Percentiles rank a stretch among this genome's conserved stretches.
Conservation (phyloP, 2,113 vertebrate genomes). For the Grammomys surdaster region DNA sequence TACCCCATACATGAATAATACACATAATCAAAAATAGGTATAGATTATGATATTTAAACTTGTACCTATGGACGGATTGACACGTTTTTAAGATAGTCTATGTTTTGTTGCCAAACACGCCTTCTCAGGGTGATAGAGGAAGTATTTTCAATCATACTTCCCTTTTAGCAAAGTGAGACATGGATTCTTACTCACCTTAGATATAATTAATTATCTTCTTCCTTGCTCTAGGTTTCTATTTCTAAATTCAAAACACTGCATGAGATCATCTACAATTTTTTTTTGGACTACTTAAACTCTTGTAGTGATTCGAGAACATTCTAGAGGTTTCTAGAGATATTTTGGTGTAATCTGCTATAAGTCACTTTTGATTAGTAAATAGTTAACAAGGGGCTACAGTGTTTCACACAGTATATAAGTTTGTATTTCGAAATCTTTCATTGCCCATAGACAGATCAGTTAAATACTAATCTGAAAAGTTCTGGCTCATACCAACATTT, state of each 20-base stretch:
- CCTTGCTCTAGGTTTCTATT: conserved; percentile 6
- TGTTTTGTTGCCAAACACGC: conserved; percentile 13
- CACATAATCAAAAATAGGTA: background rate
- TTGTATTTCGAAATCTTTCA: conserved; percentile 48
- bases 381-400: conserved; percentile 6
- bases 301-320: background rate
- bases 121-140: background rate
- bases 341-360: conserved; percentile 3
- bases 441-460: conserved; percentile 37
- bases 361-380: conserved; percentile 40
- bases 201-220: conserved; percentile 7
- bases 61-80: background rate
- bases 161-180: conserved; percentile 33
- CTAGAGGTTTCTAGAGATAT: background rate
- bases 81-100: background rate
- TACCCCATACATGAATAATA: background rate
- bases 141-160: background rate
- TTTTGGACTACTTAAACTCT: conserved; percentile 19
- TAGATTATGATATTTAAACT: conserved; percentile 31
- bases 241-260: background rate
- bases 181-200: conserved; percentile 30
- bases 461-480: conserved; percentile 63
- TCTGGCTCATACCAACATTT: conserved; percentile 53
- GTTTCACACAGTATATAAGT: conserved; percentile 27
- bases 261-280: conserved; percentile 50